Base-by-base conservation (phyloP, 1,140 invertebrate species). In the Pogonognathellus flavescens region DNA sequence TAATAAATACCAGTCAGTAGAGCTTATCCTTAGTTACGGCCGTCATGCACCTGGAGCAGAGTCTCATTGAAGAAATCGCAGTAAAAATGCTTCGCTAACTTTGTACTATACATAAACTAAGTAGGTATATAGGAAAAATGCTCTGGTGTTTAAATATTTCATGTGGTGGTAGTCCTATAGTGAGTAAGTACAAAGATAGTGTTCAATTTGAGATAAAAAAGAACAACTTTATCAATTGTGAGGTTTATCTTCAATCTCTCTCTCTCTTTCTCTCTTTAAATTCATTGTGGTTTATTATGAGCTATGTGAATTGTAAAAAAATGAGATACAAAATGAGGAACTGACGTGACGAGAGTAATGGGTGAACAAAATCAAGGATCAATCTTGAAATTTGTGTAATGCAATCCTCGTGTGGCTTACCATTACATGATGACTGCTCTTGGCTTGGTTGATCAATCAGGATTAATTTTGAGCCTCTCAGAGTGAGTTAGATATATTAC, bases 391-490 rank as follows among this genome's bases (percentile, higher is more conserved):
- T 14, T 41, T 49, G 3, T 72, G 7, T n/a, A 41, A 16, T n/a
- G 16, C n/a, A 49, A n/a, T 66, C 25, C 22, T 66, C 31, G 31
- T 41, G 31, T 41, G 31, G 31, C 31, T 20, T 31, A 66, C 5
- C 22, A 25, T 14, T 66, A 20, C 22, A 66, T 25, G 11, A 25
- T 76, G 70, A 49, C 31, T 41, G 31, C 31, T 41, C 2, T 76
- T 76, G 6, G 70, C 70, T 76, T 49, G 11, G 70, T 76, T 31
- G 70, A 76, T 76, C 70, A 76, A 76, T 76, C 70, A 76, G 70
- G 70, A 76, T 76, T 50, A 76, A n/a, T 76, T 76, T 41, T 41
- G 31, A 41, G 31, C 31, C 31, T 41, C 2, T 41, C 2, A 3
- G 31, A 41, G 31, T 41, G 31, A 41, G 31, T 41, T 41, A 41